These are phyloP conservation scores for Tyrannus savana DNA, from an alignment of 2,113 vertebrate genomes.

Conservation along the genomic window DNA sequence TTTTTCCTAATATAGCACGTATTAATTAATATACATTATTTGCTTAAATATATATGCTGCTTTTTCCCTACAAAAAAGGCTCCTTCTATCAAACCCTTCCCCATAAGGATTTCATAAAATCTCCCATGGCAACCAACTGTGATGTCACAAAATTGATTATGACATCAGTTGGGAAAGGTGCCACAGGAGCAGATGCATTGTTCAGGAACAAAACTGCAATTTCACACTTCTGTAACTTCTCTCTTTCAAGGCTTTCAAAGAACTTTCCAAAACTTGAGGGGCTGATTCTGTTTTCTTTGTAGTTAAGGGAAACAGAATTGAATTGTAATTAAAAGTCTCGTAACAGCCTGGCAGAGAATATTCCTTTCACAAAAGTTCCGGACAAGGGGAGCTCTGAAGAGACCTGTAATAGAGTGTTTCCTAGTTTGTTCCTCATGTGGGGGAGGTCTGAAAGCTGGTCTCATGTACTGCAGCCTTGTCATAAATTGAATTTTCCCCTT, in stretches of 20 bases:
- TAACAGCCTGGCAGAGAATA: not conserved
- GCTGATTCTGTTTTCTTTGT: not conserved
- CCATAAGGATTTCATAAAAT: not conserved
- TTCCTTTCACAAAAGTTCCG: not conserved
- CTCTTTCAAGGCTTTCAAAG: constrained; percentile 10
- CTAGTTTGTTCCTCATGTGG: not conserved
- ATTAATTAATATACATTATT: not conserved
- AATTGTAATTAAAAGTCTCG: not conserved
- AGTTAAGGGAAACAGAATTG: constrained; percentile 10
- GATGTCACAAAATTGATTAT: constrained; percentile 44
- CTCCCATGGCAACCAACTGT: not conserved
- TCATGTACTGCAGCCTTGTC: not conserved
- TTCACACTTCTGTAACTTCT: not conserved
- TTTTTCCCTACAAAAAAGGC: not conserved
- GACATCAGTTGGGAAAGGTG: not conserved
- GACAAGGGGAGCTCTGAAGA: not conserved
- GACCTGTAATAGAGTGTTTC: not conserved
- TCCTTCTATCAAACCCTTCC: not conserved
- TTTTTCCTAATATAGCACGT: not conserved
- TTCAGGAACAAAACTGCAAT: not conserved
- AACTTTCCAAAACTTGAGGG: not conserved
- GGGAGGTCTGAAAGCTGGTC: not conserved
- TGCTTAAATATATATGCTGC: not conserved
- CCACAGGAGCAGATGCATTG: not conserved
- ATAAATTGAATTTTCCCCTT: not conserved